Conservation (phyloP, 2,113 vertebrate genomes). For the Zonotrichia leucophrys region DNA sequence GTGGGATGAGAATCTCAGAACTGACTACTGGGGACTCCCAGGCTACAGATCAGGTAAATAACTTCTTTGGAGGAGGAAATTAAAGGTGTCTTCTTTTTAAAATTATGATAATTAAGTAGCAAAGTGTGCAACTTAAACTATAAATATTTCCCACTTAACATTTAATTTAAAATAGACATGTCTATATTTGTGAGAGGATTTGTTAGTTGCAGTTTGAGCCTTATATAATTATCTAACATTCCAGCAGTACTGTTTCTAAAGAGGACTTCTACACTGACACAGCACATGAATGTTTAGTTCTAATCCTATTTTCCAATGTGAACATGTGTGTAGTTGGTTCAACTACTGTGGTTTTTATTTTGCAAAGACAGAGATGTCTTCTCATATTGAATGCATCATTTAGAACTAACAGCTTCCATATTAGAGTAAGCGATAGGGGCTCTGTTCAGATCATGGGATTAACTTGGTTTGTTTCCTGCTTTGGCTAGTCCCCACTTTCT, state of each 20-base stretch:
- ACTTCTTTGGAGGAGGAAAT: constrained; percentile 23
- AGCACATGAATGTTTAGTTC: not conserved
- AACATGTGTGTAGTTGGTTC: not conserved
- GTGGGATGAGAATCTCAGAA: constrained; percentile 51
- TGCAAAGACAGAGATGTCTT: not conserved
- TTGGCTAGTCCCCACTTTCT: not conserved
- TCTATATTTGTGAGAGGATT: constrained; percentile 15
- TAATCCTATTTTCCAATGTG: not conserved
- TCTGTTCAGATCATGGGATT: not conserved
- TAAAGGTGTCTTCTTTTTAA: constrained; percentile 4
- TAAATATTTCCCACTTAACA: constrained; percentile 37
- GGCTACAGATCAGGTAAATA: constrained; percentile 38
- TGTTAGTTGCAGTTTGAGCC: not conserved
- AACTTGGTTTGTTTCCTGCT: not conserved
- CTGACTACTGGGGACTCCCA: constrained; percentile 15
- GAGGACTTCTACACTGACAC: not conserved
- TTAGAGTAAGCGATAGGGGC: not conserved
- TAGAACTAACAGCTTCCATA: not conserved
- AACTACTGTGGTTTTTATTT: not conserved
- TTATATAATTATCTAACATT: constrained; percentile 3
- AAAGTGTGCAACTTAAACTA: constrained; percentile 15
- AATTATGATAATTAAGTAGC: constrained; percentile 25
- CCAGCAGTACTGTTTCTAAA: not conserved
- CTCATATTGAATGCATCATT: not conserved
- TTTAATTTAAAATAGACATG: constrained; percentile 33